Base-by-base conservation (phyloP, 53 echinoderm and acorn worm genomes). In the Pentamera pediparva region DNA sequence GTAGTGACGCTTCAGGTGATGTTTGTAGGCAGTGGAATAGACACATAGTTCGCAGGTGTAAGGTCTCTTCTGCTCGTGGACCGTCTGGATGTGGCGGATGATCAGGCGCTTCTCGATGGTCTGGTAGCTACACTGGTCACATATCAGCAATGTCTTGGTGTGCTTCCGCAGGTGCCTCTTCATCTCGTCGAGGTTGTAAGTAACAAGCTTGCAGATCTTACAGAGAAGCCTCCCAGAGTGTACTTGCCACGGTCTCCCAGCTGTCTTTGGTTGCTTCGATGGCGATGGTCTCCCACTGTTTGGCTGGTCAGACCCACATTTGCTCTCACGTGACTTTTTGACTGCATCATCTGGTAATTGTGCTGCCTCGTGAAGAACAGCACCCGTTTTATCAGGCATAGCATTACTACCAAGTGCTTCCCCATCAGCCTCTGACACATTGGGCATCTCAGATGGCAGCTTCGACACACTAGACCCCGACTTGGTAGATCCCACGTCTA, bases 71-170 rank as follows among this genome's bases (percentile, higher is more conserved):
- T 88, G 88, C 69, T 82, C 82, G 62, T 92, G 92, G 58, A 92
- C 88, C 7, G 92, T 92, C 60, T 85, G 86, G 18, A 92, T 79
- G 52, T 92, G 92, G 4, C 92, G 88, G 28, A 92, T 80, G 76
- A 92, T 85, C 8, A 87, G 76, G 52, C 88, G 84, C 53, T 80
- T 88, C 61, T 88, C 85, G 5, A 87, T 83, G 3, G 92, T 92
- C 56, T 87, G 81, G 55, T 92, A 92, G 24, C 53, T 69, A 38
- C 92, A 92, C 39, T 82, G 65, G 61, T 92, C 85, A 51, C 92
- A 92, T 18, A 85, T 75, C 47, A 92, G 61, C 4, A 85, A 81
- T 19, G 78, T 75, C 74, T 84, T 84, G 17, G 79, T 62, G 60
- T 92, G 92, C 26, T 83, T 84, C 54, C 55, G 60, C 72, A 76